Conservation (phyloP, 2,888 invertebrate species). For the Coecobrya sp. region DNA sequence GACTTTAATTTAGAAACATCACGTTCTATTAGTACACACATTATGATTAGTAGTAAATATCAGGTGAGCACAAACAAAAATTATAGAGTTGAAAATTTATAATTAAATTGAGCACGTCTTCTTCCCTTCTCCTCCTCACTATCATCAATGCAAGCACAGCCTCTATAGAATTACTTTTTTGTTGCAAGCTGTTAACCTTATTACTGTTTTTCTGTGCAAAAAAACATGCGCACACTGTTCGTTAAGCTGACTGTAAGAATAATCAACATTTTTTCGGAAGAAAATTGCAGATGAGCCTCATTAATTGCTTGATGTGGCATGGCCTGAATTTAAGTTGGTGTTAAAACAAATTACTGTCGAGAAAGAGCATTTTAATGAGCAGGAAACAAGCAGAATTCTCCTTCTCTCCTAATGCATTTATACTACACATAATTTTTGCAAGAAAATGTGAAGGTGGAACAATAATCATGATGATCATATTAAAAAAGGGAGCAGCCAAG, state of each 20-base stretch:
- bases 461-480: constrained; percentile 20
- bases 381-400: constrained; percentile 51
- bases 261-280: constrained; percentile 50
- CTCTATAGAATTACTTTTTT: constrained; percentile 23
- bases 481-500: constrained; percentile 56
- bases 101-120: constrained; percentile 62
- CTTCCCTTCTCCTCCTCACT: background rate
- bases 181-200: constrained; percentile 46
- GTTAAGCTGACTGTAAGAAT: constrained; percentile 1
- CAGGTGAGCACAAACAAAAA: constrained; percentile 68
- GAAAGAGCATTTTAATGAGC: constrained; percentile 63
- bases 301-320: constrained; percentile 82
- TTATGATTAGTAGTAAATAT: constrained; percentile 54
- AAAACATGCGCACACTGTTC: background rate
- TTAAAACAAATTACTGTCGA: constrained; percentile 79
- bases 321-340: constrained; percentile 81
- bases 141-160: background rate
- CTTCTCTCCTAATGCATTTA: constrained; percentile 60
- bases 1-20: constrained; percentile 68
- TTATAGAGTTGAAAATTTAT: constrained; percentile 58
- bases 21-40: constrained; percentile 63
- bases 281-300: constrained; percentile 78
- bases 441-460: constrained; percentile 27
- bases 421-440: constrained; percentile 63
- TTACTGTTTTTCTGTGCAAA: constrained; percentile 29